These are phyloP conservation scores for Hapalemur alaotrensis DNA, from an alignment of 2,797 vertebrate species.

Conservation along the genomic window DNA sequence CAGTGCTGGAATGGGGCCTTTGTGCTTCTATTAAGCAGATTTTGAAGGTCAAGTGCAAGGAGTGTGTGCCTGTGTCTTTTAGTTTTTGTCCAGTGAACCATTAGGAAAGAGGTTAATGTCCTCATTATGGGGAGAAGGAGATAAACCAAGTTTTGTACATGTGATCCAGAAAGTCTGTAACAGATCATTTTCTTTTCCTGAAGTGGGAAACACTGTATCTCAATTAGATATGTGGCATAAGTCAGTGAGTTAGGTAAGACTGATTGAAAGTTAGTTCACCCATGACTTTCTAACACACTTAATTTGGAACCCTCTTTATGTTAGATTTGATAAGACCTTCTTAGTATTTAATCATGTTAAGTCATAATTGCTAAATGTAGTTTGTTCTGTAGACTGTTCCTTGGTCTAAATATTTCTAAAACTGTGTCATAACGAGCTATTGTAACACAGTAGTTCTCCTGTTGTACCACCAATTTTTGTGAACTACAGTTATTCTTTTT, in stretches of 20 bases:
- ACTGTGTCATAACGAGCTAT: constrained; percentile 3
- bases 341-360: constrained; percentile 14
- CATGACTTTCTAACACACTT: neutral
- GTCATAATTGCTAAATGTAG: neutral
- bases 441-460: constrained; percentile 32
- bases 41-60: neutral
- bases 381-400: neutral
- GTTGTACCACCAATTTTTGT: neutral
- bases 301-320: constrained; percentile 41
- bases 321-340: constrained; percentile 39
- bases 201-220: neutral
- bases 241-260: constrained; percentile 46
- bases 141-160: neutral
- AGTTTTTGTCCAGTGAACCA: constrained; percentile 32
- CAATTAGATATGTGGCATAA: neutral
- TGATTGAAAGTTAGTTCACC: constrained; percentile 9
- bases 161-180: neutral
- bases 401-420: constrained; percentile 46
- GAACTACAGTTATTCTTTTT: neutral
- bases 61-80: neutral
- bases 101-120: constrained; percentile 24
- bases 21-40: constrained; percentile 22
- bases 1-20: constrained; percentile 71
- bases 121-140: neutral
- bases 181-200: constrained; percentile 5